Conservation (phyloP, 2,113 vertebrate genomes). For the Stegostoma tigrinum region DNA sequence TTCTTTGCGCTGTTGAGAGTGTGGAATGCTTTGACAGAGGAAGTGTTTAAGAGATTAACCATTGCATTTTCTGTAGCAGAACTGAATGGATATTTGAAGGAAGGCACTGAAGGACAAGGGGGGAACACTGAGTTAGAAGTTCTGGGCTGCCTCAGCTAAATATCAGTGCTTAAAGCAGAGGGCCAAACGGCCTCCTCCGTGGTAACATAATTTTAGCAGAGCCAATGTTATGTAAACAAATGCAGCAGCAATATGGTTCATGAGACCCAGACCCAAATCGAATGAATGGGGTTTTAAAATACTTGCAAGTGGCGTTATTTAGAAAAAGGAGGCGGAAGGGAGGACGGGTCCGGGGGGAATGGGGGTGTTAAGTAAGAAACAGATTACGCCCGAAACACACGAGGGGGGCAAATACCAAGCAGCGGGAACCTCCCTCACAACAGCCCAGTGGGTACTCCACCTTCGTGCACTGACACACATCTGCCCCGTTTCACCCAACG, state of each 20-base stretch:
- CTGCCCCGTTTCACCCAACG: not conserved
- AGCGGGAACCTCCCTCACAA: too few relatives aligned
- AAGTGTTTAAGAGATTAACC: not conserved
- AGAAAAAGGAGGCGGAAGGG: not conserved
- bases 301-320: not conserved
- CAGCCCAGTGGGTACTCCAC: not conserved
- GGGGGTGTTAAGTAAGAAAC: too few relatives aligned
- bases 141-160: not conserved
- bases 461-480: not conserved
- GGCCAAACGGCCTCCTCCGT: not conserved
- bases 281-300: not conserved
- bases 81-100: not conserved
- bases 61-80: not conserved
- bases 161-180: not conserved
- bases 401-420: not conserved
- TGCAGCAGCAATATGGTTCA: not conserved
- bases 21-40: not conserved
- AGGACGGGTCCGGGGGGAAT: not conserved
- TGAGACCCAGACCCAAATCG: not conserved
- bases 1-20: not conserved
- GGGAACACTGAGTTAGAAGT: not conserved
- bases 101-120: not conserved
- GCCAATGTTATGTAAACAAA: not conserved
- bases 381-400: not conserved
- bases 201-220: not conserved